Conservation (phyloP, 2,797 vertebrate genomes). For the Tinamus major region DNA sequence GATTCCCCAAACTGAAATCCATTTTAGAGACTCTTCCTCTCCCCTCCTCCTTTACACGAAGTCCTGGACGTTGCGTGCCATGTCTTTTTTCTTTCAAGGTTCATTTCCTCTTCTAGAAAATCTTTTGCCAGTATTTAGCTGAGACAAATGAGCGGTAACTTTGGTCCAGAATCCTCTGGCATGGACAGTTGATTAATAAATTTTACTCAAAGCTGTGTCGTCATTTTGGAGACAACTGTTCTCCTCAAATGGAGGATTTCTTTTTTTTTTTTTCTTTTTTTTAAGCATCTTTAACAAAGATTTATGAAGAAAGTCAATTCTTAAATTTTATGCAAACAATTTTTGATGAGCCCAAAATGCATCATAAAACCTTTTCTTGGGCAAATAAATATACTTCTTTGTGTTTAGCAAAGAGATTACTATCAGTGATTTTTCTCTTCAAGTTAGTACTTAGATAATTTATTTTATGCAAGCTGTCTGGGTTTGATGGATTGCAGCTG, state of each 20-base stretch:
- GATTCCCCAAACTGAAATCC: not conserved
- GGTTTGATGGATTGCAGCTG: constrained; percentile 39
- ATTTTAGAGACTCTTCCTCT: not conserved
- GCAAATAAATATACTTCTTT: not conserved
- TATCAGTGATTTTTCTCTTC: constrained; percentile 44
- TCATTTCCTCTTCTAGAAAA: not conserved
- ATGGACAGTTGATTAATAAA: not conserved
- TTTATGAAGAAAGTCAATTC: constrained; percentile 43
- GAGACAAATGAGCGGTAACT: not conserved
- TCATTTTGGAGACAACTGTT: not conserved
- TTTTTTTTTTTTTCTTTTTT: not conserved
- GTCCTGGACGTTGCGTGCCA: not conserved
- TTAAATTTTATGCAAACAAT: constrained; percentile 12
- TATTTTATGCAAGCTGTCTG: constrained; percentile 29
- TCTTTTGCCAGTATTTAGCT: not conserved
- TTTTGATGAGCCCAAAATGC: constrained; percentile 37
- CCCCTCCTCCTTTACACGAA: not conserved
- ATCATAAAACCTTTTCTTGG: not conserved
- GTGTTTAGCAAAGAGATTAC: constrained; percentile 3
- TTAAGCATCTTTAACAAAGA: not conserved
- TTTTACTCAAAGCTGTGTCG: not conserved
- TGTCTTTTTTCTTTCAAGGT: not conserved
- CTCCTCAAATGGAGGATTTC: not conserved
- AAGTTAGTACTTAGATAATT: constrained; percentile 39
- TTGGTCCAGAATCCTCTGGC: not conserved